Conservation (phyloP, 2,888 invertebrate genomes). For the Listrodromus nycthemerus region DNA sequence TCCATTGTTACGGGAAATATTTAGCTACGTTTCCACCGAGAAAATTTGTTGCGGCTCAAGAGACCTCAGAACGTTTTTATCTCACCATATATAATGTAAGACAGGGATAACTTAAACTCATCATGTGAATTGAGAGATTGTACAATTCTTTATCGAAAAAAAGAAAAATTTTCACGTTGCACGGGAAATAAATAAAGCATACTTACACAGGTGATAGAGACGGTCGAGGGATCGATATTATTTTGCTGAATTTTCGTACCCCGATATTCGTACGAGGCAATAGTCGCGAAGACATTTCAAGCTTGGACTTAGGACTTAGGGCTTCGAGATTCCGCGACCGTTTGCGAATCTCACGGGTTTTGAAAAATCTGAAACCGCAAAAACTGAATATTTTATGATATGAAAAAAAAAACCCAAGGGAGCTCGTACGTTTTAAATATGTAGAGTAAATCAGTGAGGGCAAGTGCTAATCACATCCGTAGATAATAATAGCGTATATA, state of each 20-base stretch:
- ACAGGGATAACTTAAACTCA: neutral
- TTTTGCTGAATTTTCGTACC: neutral
- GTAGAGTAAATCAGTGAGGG: constrained; percentile 78
- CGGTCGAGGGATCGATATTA: neutral
- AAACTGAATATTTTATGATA: neutral
- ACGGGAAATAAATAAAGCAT: neutral
- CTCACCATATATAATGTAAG: constrained; percentile 5
- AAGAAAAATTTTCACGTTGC: neutral
- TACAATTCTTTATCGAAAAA: neutral
- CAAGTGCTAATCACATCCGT: constrained; percentile 76
- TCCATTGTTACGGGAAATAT: neutral
- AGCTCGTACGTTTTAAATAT: constrained; percentile 5
- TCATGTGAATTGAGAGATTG: neutral
- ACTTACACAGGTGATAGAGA: neutral
- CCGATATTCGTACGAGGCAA: neutral
- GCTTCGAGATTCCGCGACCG: too few relatives aligned
- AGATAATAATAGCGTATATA: constrained; percentile 81
- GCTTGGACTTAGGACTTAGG: too few relatives aligned
- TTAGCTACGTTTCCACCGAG: neutral
- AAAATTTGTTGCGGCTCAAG: neutral
- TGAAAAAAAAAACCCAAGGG: neutral
- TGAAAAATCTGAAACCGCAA: neutral
- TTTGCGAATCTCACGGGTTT: neutral
- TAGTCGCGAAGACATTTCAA: neutral
- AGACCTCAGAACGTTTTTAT: neutral